phyloP scores from a whole-genome alignment of 2,797 vertebrate genomes.

The Adrianichthys oophorus region DNA sequence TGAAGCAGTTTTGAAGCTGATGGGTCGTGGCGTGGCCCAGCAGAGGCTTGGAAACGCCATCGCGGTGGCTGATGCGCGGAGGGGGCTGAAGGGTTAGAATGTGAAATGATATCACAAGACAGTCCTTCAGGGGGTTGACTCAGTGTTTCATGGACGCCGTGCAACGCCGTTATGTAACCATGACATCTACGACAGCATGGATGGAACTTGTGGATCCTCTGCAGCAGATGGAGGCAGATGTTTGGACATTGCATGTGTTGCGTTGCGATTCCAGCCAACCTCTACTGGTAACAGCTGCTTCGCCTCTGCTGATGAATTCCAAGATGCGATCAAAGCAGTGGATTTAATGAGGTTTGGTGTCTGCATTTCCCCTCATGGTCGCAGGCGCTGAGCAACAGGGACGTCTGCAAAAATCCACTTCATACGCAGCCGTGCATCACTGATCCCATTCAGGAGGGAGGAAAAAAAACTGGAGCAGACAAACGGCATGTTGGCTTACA shows the following conservation, averaged over 20 bases:
- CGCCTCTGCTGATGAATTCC: too few relatives aligned
- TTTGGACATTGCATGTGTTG: too few relatives aligned
- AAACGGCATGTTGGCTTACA: slow-evolving; percentile 63
- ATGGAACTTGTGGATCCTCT: slow-evolving; percentile 32
- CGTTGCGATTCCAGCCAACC: too few relatives aligned
- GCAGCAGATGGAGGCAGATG: slow-evolving; percentile 1
- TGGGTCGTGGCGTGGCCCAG: slow-evolving; percentile 43
- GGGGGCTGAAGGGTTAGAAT: background rate
- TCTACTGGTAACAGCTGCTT: too few relatives aligned
- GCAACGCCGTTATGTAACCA: slow-evolving; percentile 55
- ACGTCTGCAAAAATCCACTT: too few relatives aligned
- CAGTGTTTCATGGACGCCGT: slow-evolving; percentile 29
- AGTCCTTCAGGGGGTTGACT: slow-evolving; percentile 23
- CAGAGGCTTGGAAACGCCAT: slow-evolving; percentile 30
- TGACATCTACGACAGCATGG: slow-evolving; percentile 54
- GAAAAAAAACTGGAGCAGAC: slow-evolving; percentile 41
- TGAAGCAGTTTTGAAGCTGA: slow-evolving; percentile 23
- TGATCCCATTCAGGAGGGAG: background rate
- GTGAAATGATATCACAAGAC: slow-evolving; percentile 1
- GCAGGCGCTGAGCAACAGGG: too few relatives aligned
- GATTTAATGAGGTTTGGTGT: too few relatives aligned
- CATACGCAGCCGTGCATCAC: slow-evolving; percentile 46
- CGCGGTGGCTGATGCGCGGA: background rate
- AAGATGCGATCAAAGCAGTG: too few relatives aligned
- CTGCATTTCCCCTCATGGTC: too few relatives aligned